Conservation (phyloP, 2,888 invertebrate species). For the Ptychoptera albimana region DNA sequence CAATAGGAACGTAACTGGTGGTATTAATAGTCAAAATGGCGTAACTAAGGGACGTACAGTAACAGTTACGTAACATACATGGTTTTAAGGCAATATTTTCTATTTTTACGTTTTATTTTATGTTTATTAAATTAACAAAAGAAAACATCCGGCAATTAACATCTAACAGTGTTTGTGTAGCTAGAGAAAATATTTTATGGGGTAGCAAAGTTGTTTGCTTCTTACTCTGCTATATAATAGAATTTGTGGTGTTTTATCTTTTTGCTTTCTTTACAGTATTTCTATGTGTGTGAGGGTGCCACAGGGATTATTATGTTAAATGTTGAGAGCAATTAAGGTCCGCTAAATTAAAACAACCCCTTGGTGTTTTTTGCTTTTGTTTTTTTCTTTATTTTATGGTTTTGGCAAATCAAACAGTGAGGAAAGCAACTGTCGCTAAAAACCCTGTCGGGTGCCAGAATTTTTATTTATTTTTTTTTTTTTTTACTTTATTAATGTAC, state of each 20-base stretch:
- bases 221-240: not conserved
- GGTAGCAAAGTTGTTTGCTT: not conserved
- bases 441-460: no score
- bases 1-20: no score
- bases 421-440: not conserved
- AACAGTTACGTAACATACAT: no score
- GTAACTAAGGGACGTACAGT: no score
- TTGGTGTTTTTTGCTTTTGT: not conserved
- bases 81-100: no score
- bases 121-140: no score
- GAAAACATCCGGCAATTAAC: not conserved
- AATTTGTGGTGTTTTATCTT: not conserved
- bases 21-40: no score
- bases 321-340: conserved; percentile 1
- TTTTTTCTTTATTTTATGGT: not conserved
- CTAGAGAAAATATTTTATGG: not conserved
- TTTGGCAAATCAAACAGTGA: not conserved
- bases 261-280: not conserved
- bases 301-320: not conserved
- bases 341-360: conserved; percentile 7
- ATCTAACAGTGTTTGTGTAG: not conserved
- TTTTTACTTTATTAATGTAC: no score
- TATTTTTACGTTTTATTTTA: no score
- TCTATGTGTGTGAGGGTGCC: not conserved
- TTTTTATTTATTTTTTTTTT: no score